Evolutionary conservation across 2,888 invertebrate species (phyloP), one percentile per base, ranked within the genome.

Genomic region (Drosophila kambysellisi): DNA sequence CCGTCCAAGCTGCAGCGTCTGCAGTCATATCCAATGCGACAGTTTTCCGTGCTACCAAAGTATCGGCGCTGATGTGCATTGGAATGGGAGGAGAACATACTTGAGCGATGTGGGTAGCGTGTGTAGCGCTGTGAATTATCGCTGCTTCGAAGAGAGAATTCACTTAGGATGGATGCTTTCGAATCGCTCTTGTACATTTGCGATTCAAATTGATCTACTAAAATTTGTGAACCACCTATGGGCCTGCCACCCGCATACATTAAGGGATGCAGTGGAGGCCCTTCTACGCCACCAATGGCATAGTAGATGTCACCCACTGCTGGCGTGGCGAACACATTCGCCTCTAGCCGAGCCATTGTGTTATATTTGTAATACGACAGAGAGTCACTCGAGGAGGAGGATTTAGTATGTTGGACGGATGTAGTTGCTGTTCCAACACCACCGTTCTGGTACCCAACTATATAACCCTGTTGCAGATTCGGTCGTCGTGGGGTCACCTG

Each of bases 321-420:
- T 6, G 86, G 86, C 0, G 82, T 69, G 15, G 90, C 66, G 53
- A 82, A 79, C 33, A 87, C 77, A 59, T 83, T 87, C 2, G 91
- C 89, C 70, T 92, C 92, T 37, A 92, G 73, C 2, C 91, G 83
- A 0, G 91, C 87, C 83, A 92, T 88, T 4, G 92, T 92, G 50
- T 92, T 92, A 66, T 90, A 92, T 64, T 93, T 93, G 65, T 92
- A 80, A 41, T 88, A 77, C 25, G 93, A 92, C 60, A 93, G 67
- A 5, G 93, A 93, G 74, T 93, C 93, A 64, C 93, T 93, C 4
- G 93, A 93, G n/a, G 93, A 93, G n/a, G 93, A 93, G 0, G 93
- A 93, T 77, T 93, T 93, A 5, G 92, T 88, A 59, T 88, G 89
- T 52, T 87, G 85, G 79, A 85, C 75, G 6, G 82, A 48, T 3